phyloP scores from a whole-genome alignment of 2,797 vertebrate genomes.

The Micromesistius poutassou region DNA sequence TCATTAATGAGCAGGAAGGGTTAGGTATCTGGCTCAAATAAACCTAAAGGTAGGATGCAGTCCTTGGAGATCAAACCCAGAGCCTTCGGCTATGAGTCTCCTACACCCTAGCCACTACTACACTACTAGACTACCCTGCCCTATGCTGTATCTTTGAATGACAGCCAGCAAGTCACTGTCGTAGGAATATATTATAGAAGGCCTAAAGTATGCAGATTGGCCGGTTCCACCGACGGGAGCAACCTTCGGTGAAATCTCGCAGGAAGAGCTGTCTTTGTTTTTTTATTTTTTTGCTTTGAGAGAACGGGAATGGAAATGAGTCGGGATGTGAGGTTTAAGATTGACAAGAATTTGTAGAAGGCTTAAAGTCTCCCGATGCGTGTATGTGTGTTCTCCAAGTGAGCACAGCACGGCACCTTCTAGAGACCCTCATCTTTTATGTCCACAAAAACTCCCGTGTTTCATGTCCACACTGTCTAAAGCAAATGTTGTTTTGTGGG shows the following conservation, averaged over 20 bases:
- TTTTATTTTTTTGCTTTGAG: neutral
- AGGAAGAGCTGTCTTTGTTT: neutral
- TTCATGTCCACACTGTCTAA: too few relatives aligned
- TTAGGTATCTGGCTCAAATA: too few relatives aligned
- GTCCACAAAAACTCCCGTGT: too few relatives aligned
- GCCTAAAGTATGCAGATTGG: neutral
- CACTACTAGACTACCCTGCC: too few relatives aligned
- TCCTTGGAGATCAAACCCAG: too few relatives aligned
- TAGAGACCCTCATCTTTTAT: conserved; percentile 36
- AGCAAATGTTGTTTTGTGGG: conserved; percentile 43
- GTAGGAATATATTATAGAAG: conserved; percentile 58
- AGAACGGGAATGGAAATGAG: neutral
- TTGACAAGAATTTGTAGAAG: conserved; percentile 40
- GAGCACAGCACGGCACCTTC: conserved; percentile 64
- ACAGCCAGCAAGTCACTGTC: conserved; percentile 34
- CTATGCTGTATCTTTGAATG: too few relatives aligned
- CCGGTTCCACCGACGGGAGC: neutral
- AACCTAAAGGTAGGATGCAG: too few relatives aligned
- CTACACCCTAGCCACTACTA: too few relatives aligned
- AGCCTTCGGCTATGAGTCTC: too few relatives aligned
- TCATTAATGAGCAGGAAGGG: too few relatives aligned
- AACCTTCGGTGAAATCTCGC: conserved; percentile 13
- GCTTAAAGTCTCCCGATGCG: conserved; percentile 54
- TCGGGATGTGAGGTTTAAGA: too few relatives aligned
- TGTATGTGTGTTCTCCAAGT: conserved; percentile 65